A percentile compares a stretch with the other conserved stretches of the same genome.
Conservation (phyloP, 2,113 vertebrate genomes). For the Neotoma lepida region DNA sequence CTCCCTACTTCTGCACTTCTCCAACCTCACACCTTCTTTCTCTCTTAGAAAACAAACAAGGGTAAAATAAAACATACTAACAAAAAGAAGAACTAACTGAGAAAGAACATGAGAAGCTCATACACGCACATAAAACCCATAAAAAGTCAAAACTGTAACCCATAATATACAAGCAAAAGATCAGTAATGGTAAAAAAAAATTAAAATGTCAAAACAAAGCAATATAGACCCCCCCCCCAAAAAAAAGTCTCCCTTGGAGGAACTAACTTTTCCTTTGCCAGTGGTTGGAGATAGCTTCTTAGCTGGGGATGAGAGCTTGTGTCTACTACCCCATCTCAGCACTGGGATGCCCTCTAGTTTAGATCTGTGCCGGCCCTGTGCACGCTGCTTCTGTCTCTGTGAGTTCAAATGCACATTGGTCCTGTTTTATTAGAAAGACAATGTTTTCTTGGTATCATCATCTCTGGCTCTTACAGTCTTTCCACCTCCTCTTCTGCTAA, state of each 20-base stretch:
- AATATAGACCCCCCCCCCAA: neutral
- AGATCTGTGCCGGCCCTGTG: neutral
- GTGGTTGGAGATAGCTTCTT: neutral
- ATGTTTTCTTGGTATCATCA: neutral
- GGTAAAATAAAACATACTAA: neutral
- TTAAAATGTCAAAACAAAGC: neutral
- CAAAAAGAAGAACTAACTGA: neutral
- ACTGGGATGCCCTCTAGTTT: neutral
- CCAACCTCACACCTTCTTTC: neutral
- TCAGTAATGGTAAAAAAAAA: neutral
- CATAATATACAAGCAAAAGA: neutral
- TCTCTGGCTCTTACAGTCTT: neutral
- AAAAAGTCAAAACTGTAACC: neutral
- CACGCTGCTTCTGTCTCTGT: neutral
- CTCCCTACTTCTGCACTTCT: too few relatives aligned
- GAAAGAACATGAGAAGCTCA: neutral
- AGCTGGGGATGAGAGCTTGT: neutral
- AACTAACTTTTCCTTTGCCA: neutral
- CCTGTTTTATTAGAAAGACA: neutral
- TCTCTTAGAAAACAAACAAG: neutral
- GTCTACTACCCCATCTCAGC: neutral
- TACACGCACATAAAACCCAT: neutral
- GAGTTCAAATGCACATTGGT: neutral
- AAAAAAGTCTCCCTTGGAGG: neutral
- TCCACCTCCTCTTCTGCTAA: neutral